phyloP scores from a whole-genome alignment of 2,888 invertebrate species.

The Eilema sororculum region DNA sequence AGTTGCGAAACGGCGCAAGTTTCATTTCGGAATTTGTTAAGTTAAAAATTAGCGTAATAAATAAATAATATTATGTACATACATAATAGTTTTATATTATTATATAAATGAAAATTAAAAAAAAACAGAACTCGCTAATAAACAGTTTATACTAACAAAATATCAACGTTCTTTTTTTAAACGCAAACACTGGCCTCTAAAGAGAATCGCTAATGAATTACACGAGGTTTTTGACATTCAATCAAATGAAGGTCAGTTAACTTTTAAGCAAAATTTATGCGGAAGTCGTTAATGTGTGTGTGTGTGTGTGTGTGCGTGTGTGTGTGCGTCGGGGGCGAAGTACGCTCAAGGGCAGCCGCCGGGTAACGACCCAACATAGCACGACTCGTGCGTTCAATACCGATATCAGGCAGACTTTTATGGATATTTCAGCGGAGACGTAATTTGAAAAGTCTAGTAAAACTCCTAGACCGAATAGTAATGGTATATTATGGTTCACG shows the following conservation, averaged over 20 bases:
- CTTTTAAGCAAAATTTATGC: slow-evolving; percentile 64
- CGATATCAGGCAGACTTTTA: slow-evolving; percentile 32
- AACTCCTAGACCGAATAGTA: neutral
- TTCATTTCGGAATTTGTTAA: no score
- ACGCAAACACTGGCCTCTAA: slow-evolving; percentile 36
- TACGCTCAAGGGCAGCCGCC: slow-evolving; percentile 80
- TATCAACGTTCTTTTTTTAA: neutral
- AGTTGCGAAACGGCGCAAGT: no score
- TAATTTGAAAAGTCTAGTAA: neutral
- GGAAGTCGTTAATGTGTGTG: slow-evolving; percentile 62
- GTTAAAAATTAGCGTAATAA: neutral
- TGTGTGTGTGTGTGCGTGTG: slow-evolving; percentile 39
- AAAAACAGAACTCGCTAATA: neutral
- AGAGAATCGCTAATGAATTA: slow-evolving; percentile 45
- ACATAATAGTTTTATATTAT: neutral
- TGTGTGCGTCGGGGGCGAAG: slow-evolving; percentile 71
- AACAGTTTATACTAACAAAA: neutral
- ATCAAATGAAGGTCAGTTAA: slow-evolving; percentile 67
- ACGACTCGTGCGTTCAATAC: slow-evolving; percentile 56
- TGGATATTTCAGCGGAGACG: neutral
- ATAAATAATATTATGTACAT: no score
- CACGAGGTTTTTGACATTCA: slow-evolving; percentile 54
- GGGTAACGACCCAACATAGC: slow-evolving; percentile 77
- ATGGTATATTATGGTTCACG: no score
- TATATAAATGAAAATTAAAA: neutral